Evolutionary conservation across 1,140 invertebrate species (phyloP).

Genomic region (Xylocopa sonorina): DNA sequence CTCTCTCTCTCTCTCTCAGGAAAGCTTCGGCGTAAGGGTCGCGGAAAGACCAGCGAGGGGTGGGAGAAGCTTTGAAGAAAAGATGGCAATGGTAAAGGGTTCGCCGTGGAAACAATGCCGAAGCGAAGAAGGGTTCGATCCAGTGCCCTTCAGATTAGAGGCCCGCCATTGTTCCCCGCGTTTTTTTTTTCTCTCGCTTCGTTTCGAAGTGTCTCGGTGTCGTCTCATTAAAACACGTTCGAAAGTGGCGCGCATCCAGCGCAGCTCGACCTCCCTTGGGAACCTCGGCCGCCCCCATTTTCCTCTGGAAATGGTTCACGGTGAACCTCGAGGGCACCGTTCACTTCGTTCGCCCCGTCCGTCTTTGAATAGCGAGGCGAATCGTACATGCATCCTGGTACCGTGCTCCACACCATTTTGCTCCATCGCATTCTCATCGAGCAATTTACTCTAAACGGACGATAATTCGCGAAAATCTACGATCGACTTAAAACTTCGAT

Average conservation of each 20-base stretch:
- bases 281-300: not conserved
- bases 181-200: constrained; percentile 56
- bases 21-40: constrained; percentile 56
- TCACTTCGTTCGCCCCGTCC: no score
- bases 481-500: no score
- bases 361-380: no score
- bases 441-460: no score
- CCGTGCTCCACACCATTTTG: no score
- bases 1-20: not conserved
- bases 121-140: constrained; percentile 70
- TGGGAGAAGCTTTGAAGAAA: constrained; percentile 56
- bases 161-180: constrained; percentile 71
- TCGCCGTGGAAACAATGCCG: constrained; percentile 68
- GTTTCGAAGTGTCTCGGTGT: constrained; percentile 25
- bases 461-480: no score
- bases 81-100: constrained; percentile 57
- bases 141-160: constrained; percentile 77
- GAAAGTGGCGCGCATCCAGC: constrained; percentile 12
- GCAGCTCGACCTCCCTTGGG: constrained; percentile 5
- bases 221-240: constrained; percentile 50
- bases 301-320: not conserved
- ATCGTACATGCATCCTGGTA: no score
- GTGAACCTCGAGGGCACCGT: no score
- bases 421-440: no score
- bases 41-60: constrained; percentile 26